Base-by-base conservation (phyloP, 2,888 invertebrate genomes). In the Chaetogeoica ovagalla region DNA sequence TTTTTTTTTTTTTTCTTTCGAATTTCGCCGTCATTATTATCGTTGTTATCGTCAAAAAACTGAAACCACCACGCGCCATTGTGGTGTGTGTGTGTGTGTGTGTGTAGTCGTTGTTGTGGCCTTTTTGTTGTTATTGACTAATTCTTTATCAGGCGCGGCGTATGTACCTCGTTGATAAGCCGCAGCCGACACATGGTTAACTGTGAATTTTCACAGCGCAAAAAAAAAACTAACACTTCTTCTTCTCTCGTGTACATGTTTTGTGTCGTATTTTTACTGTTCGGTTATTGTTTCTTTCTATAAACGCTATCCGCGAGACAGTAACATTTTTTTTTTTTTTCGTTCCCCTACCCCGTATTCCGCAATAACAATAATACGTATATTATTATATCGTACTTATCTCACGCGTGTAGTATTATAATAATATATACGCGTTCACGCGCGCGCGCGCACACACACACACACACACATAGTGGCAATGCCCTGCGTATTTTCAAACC, bases 401-500 rank as follows among this genome's bases (percentile, higher is more conserved):
- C 55, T 19, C 8, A 21, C 17, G 19, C 19, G 55, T 55, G 7
- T 39, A 59, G 11, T 39, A 21, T 60, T 15, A 43, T 71, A 21
- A n/a, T n/a, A n/a, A n/a, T n/a, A n/a, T n/a, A n/a, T n/a, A n/a
- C n/a, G n/a, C n/a, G n/a, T n/a, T n/a, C n/a, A n/a, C n/a, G n/a
- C n/a, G n/a, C n/a, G n/a, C 39, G 23, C 13, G 21, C 66, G 66
- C 5, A 7, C 39, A 17, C 63, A 8, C 43, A 1, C 71, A 19
- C 23, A 60, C 23, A 48, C 62, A 55, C 13, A 19, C 43, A 59
- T 39, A 71, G 57, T 57, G 71, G 82, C 82, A 75, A 81, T 82
- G 82, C 70, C 74, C 82, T 73, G 73, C 60, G 75, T 65, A 65
- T 55, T 77, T 62, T 62, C 62, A 70, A 70, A 77, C 68, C 62